These are phyloP conservation scores for Philantomba maxwellii DNA, from an alignment of 2,113 vertebrate genomes.

Conservation along the genomic window DNA sequence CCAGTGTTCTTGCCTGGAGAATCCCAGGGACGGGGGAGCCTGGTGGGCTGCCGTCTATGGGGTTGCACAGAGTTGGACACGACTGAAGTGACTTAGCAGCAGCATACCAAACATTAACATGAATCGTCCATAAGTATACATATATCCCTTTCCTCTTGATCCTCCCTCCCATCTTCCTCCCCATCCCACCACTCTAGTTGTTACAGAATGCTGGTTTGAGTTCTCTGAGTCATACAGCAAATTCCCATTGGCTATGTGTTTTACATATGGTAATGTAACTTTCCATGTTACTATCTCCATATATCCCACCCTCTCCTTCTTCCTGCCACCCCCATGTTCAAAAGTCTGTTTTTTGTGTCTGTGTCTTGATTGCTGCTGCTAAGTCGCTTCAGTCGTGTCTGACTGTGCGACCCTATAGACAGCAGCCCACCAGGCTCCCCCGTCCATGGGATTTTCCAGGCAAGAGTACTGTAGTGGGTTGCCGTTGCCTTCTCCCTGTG, in stretches of 20 bases:
- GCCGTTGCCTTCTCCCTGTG: not conserved
- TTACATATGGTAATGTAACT: not conserved
- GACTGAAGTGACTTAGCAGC: too few relatives aligned
- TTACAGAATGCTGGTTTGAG: not conserved
- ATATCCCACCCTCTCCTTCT: not conserved
- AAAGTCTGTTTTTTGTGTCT: not conserved
- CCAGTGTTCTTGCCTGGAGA: too few relatives aligned
- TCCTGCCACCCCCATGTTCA: not conserved
- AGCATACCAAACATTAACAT: not conserved
- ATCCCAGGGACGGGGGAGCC: too few relatives aligned
- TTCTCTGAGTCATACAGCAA: not conserved
- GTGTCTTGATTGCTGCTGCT: not conserved
- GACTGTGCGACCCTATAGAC: accelerated
- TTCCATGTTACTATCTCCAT: not conserved
- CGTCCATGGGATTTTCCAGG: too few relatives aligned
- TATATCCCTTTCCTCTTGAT: not conserved
- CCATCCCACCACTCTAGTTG: not conserved
- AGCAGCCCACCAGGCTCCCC: too few relatives aligned
- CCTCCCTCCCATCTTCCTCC: not conserved
- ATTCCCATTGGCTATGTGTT: not conserved
- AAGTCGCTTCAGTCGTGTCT: too few relatives aligned
- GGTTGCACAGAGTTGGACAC: too few relatives aligned
- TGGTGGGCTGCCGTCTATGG: too few relatives aligned
- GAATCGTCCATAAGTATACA: not conserved
- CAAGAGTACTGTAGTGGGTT: too few relatives aligned